Evolutionary conservation across 1,140 invertebrate genomes (phyloP).

Genomic region (Hycleus phaleratus): DNA sequence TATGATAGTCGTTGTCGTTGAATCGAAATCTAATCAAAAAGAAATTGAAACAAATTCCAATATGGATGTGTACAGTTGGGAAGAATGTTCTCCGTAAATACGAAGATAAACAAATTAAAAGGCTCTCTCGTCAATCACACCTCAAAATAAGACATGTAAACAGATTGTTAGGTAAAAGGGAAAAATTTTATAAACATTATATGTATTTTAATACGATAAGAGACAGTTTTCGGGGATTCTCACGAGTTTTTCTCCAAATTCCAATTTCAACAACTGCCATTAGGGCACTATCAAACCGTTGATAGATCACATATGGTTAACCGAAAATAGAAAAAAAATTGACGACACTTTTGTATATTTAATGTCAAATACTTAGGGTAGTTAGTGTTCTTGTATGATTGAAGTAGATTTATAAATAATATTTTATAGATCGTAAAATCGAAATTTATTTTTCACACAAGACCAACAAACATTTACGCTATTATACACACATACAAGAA

Average conservation of each 20-base stretch:
- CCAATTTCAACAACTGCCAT: too few relatives aligned
- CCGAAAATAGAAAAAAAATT: background rate
- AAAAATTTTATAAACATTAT: constrained; percentile 16
- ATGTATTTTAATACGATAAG: background rate
- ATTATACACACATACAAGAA: too few relatives aligned
- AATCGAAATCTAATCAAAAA: background rate
- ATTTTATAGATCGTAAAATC: constrained; percentile 25
- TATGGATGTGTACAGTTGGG: background rate
- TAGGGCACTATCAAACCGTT: background rate
- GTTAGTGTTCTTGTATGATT: background rate
- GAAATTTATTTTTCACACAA: constrained; percentile 23
- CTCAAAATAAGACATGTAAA: constrained; percentile 16
- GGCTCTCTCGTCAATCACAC: constrained; percentile 15
- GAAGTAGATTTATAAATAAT: constrained; percentile 23
- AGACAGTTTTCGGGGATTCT: background rate
- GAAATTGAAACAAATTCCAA: background rate
- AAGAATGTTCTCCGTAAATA: constrained; percentile 10
- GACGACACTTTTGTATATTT: background rate
- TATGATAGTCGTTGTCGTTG: too few relatives aligned
- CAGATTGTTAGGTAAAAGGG: background rate
- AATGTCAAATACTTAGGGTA: background rate
- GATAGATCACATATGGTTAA: background rate
- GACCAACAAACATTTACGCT: constrained; percentile 22
- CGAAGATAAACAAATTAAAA: constrained; percentile 17
- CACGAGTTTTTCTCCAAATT: constrained; percentile 1